Percentiles rank a stretch among this genome's conserved stretches.
phyloP scores from a whole-genome alignment of 2,113 vertebrate species.

The Macrotus californicus region DNA sequence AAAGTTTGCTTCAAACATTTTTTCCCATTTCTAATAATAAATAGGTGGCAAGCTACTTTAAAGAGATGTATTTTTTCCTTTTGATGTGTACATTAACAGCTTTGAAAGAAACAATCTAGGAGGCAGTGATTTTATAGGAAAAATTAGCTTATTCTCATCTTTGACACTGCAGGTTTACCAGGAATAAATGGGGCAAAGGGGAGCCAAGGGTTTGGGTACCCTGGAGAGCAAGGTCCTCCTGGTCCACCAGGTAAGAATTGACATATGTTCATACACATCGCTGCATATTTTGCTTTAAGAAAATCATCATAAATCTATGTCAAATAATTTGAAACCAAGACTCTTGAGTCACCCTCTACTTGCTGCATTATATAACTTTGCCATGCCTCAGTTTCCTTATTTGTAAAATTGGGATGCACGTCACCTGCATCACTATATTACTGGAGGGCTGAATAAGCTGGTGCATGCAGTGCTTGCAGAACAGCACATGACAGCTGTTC shows the following conservation, averaged over 20 bases:
- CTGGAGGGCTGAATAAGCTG: background rate
- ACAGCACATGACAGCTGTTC: background rate
- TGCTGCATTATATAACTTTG: background rate
- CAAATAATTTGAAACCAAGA: slow-evolving; percentile 1
- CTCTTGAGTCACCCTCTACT: background rate
- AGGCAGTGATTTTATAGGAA: background rate
- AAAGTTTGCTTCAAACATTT: background rate
- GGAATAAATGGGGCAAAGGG: slow-evolving; percentile 91
- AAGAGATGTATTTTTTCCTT: background rate
- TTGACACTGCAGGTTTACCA: slow-evolving; percentile 83
- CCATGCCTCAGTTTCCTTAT: background rate
- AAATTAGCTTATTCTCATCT: background rate
- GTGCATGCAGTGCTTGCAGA: background rate
- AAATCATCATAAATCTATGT: background rate
- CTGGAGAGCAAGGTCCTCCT: slow-evolving; percentile 88
- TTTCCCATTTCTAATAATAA: background rate
- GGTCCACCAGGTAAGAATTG: slow-evolving; percentile 88
- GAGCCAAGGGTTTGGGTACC: slow-evolving; percentile 83
- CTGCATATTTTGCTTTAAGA: background rate
- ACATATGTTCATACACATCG: background rate
- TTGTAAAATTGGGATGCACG: background rate
- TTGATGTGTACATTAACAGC: background rate
- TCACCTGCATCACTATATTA: background rate
- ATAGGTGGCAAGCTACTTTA: background rate
- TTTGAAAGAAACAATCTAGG: background rate